phyloP scores from a whole-genome alignment of 1,140 invertebrate species.

The Schlechtendalia chinensis region DNA sequence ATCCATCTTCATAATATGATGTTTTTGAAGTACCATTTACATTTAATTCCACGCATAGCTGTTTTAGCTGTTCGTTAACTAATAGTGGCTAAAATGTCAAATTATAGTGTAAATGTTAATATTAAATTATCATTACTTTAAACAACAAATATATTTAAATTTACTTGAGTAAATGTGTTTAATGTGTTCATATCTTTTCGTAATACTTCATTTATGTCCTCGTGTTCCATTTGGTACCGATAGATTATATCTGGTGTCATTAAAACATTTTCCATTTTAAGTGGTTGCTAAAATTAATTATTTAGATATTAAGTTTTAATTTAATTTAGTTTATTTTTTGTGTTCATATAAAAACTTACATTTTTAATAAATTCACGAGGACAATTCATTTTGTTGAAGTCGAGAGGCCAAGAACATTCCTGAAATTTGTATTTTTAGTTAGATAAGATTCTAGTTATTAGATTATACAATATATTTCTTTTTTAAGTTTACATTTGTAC shows the following conservation, averaged over 20 bases:
- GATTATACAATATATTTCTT: too few relatives aligned
- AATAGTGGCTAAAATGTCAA: slow-evolving; percentile 61
- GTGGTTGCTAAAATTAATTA: slow-evolving; percentile 58
- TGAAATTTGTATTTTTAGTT: neutral
- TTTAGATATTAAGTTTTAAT: neutral
- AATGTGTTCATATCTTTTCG: slow-evolving; percentile 64
- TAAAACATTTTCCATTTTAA: slow-evolving; percentile 66
- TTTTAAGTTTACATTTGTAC: too few relatives aligned
- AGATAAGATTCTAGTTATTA: too few relatives aligned
- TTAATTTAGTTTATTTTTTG: neutral
- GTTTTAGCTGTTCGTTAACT: slow-evolving; percentile 71
- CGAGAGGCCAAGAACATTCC: slow-evolving; percentile 6
- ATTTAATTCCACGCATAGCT: slow-evolving; percentile 70
- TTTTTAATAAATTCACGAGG: slow-evolving; percentile 34
- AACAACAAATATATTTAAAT: neutral
- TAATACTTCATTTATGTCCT: slow-evolving; percentile 66
- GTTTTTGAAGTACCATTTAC: slow-evolving; percentile 56
- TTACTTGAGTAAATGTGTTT: slow-evolving; percentile 62
- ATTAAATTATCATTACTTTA: neutral
- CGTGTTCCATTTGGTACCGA: slow-evolving; percentile 66
- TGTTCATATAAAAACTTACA: neutral
- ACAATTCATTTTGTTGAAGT: neutral
- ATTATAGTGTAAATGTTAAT: neutral
- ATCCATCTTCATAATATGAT: slow-evolving; percentile 64
- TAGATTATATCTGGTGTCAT: slow-evolving; percentile 68